Evolutionary conservation across 2,797 vertebrate species (phyloP), one percentile per base, ranked within the genome.

Genomic region (Cercopithecus diana): DNA sequence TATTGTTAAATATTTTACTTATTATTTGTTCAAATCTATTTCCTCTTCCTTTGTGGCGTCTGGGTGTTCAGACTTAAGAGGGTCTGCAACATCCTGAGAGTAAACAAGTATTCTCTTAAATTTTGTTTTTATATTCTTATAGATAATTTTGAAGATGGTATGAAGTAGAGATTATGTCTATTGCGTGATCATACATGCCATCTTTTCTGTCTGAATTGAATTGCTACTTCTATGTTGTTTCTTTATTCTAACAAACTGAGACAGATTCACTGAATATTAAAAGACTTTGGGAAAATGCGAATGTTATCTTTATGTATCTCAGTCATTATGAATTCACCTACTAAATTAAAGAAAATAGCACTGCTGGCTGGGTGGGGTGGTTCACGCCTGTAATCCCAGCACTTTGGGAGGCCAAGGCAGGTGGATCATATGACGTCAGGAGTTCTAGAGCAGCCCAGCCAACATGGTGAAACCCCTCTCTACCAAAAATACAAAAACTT

Each of bases 71-170:
- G 43, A 86, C 26, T 33, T 50, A 50, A 80, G 14, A 48, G 50
- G 9, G 13, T 11, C 50, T 84, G 7, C 1, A 17, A 84, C 52
- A 84, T 39, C 4, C 79, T 79, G 24, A 84, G 36, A 88, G 41
- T 79, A 92, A 88, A 88, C 50, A 88, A 41, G 28, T 57, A 41
- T 41, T 73, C 52, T 55, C 19, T 26, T 75, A 90, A 67, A 20
- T 86, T 80, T 92, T 95, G 61, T 85, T 83, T 61, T 79, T 36
- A 50, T 83, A 72, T 83, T 36, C 28, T 72, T 73, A 9, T 7
- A 67, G 84, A 26, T 94, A 81, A 55, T 90, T 96, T 85, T 81
- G 61, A 95, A 88, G 83, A 36, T 88, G 14, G 19, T 50, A 43
- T 84, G 39, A 88, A 48, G 28, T 57, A 43, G 30, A 20, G n/a